These are phyloP conservation scores for Chondrilla cf. caribensis DNA, from an alignment of 37 sponge, comb jelly and placozoan genomes.

Conservation along the genomic window DNA sequence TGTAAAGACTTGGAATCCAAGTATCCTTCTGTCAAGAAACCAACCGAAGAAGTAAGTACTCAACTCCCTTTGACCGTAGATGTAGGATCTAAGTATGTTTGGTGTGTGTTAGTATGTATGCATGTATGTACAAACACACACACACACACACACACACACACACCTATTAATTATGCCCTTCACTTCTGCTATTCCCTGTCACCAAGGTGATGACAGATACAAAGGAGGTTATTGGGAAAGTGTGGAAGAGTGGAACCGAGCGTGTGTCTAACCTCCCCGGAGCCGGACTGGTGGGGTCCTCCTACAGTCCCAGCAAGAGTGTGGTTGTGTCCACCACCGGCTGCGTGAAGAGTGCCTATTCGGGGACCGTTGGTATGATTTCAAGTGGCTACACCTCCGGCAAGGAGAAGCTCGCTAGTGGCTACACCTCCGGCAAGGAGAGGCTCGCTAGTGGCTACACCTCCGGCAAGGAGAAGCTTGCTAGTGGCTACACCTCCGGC, in stretches of 20 bases:
- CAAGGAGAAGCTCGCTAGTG: conserved; percentile 6
- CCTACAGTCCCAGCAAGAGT: neutral
- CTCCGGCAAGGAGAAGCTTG: neutral
- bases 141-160: too few relatives aligned
- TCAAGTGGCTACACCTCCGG: neutral
- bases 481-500: conserved; percentile 21
- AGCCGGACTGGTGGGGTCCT: neutral
- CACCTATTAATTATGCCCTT: too few relatives aligned
- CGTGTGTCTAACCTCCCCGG: conserved; percentile 2
- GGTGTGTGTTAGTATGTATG: too few relatives aligned
- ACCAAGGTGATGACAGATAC: neutral
- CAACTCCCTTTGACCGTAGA: too few relatives aligned
- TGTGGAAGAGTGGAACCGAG: conserved; percentile 5
- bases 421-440: conserved; percentile 12
- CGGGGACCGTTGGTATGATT: neutral
- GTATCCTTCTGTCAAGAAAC: conserved; percentile 45
- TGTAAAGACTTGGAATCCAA: conserved; percentile 67
- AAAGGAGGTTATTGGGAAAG: neutral
- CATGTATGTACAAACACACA: too few relatives aligned
- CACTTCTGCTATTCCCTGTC: too few relatives aligned
- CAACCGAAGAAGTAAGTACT: conserved; percentile 45
- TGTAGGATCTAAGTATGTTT: too few relatives aligned
- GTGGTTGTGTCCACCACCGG: neutral
- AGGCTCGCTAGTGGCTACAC: neutral
- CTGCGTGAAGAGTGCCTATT: neutral